Percentiles rank a stretch among this genome's conserved stretches.
Evolutionary conservation across 2,797 vertebrate genomes (phyloP).

Genomic region (Danio jaintianensis): DNA sequence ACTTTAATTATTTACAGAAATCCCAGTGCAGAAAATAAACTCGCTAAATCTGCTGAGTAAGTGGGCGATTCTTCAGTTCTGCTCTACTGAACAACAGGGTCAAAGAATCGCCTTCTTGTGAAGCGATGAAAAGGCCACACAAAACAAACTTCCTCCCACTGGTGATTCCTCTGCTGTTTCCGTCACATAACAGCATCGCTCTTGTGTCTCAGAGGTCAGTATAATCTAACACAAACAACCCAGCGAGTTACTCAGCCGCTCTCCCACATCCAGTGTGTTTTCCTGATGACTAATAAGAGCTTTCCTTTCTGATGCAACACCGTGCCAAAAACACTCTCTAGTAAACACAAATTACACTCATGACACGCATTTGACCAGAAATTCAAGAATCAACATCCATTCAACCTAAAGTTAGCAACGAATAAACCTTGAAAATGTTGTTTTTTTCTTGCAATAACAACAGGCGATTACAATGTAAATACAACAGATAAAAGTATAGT

Average conservation of each 20-base stretch:
- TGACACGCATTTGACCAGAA: too few relatives aligned
- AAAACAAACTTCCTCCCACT: neutral
- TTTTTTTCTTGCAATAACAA: too few relatives aligned
- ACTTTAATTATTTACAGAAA: too few relatives aligned
- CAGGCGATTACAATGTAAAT: too few relatives aligned
- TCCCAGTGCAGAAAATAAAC: neutral
- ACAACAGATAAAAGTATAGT: too few relatives aligned
- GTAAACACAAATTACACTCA: neutral
- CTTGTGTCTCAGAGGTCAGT: conserved; percentile 12
- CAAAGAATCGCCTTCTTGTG: neutral
- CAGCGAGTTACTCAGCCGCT: conserved; percentile 22
- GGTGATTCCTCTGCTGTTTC: neutral
- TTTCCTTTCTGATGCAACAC: neutral
- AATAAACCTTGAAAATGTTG: too few relatives aligned
- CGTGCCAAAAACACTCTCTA: neutral
- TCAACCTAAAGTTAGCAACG: too few relatives aligned
- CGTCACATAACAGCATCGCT: neutral
- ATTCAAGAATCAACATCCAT: too few relatives aligned
- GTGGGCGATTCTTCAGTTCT: too few relatives aligned
- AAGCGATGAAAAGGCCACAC: neutral
- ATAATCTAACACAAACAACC: neutral
- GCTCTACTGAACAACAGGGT: neutral
- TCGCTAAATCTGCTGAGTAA: neutral
- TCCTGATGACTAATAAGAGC: conserved; percentile 9
- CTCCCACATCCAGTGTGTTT: conserved; percentile 20